Evolutionary conservation across 2,888 invertebrate genomes (phyloP), one percentile per base, ranked within the genome.

Genomic region (Aleiodes leptofemur): DNA sequence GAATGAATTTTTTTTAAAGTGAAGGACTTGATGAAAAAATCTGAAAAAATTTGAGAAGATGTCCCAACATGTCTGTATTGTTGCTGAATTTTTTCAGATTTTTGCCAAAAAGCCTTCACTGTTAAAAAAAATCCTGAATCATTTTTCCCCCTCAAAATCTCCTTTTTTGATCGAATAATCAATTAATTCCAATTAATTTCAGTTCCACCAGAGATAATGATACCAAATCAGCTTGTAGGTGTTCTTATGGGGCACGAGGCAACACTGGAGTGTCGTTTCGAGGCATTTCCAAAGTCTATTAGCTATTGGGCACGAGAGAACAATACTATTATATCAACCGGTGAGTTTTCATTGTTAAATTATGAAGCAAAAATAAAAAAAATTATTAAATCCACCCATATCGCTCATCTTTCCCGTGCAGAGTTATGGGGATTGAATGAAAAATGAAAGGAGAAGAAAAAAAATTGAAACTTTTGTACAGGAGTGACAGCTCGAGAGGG

Each of bases 201-300:
- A 96, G 96, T 96, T 91, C 94, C 96, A 4, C 96, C 96, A 11
- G 95, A 95, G 92, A 95, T 96, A 78, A 94, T 93, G 86, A 95
- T 96, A 83, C 94, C 94, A 83, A 95, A 96, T 90, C 96, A 96
- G 89, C 90, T 96, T 81, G 95, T 96, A 13, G 96, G 96, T 0
- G 96, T 95, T 0, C 93, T 93, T 23, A 91, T 94, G 74, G 95
- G 95, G 14, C 93, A 95, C 74, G 93, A 94, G 81, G 91, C 96
- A 76, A 93, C 94, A 3, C 90, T 96, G 79, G 96, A 96, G 87
- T 96, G 96, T 83, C 93, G 94, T 86, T 95, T 95, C 0, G 96
- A 96, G 84, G 96, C 96, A 0, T 96, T 92, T 89, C 96, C 96
- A 3, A 95, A 95, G 86, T 95, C 96, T 43, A 95, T 96, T 82